Conservation (phyloP, 2,888 invertebrate species). For the Zygogramma bicolorata region DNA sequence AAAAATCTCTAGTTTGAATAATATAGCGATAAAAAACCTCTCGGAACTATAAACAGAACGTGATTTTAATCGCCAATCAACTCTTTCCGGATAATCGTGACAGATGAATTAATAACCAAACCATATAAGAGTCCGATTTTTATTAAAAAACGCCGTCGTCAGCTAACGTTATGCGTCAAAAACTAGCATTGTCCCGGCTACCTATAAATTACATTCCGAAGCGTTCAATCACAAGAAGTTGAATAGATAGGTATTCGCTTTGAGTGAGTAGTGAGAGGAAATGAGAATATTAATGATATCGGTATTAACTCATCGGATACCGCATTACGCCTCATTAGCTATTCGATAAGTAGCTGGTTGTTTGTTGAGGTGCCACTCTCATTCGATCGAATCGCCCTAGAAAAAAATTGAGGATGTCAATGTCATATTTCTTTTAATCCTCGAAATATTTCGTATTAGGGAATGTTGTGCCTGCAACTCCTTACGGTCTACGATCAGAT, state of each 20-base stretch:
- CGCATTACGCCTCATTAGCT: conserved; percentile 21
- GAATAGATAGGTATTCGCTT: conserved; percentile 10
- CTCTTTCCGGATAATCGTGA: not conserved
- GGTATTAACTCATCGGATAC: conserved; percentile 20
- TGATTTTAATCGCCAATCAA: not conserved
- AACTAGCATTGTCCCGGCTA: conserved; percentile 2
- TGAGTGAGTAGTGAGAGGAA: conserved; percentile 25
- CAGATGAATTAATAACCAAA: not conserved
- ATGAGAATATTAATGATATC: conserved; percentile 28
- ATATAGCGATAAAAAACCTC: too few species aligned
- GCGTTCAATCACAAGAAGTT: not conserved
- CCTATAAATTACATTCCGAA: conserved; percentile 8
- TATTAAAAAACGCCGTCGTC: not conserved
- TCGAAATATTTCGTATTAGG: not conserved
- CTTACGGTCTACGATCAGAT: not conserved
- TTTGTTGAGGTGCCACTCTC: not conserved
- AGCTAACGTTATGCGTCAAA: not conserved
- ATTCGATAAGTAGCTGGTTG: not conserved
- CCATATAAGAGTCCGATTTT: not conserved
- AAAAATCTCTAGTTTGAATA: too few species aligned
- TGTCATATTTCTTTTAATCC: not conserved
- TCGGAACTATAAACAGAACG: not conserved
- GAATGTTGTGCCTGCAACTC: not conserved
- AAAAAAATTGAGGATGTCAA: not conserved
- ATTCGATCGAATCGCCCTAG: not conserved